Percentiles rank a stretch among this genome's conserved stretches.
These are phyloP conservation scores for Heliconius hermathena DNA, from an alignment of 1,140 invertebrate genomes.

Conservation along the genomic window DNA sequence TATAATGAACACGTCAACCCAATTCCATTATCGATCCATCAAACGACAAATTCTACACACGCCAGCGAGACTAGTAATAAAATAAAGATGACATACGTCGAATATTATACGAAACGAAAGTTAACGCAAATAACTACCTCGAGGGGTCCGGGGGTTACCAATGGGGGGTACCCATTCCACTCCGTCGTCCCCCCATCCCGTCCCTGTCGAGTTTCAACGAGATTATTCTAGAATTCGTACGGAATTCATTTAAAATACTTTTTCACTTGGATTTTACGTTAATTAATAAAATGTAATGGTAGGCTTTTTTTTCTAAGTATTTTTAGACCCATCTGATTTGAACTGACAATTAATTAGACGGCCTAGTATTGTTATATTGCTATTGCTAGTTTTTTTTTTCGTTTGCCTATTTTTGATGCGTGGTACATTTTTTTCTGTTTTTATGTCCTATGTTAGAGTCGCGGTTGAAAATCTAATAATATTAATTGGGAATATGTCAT, in stretches of 20 bases:
- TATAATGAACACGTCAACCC: not conserved
- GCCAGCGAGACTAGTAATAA: not conserved
- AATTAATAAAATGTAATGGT: slow-evolving; percentile 9
- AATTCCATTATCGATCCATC: slow-evolving; percentile 4
- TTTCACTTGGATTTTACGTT: not conserved
- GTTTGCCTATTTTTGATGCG: not conserved
- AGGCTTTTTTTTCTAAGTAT: slow-evolving; percentile 1
- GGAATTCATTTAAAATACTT: slow-evolving; percentile 9
- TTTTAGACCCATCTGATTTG: not conserved
- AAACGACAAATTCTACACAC: not conserved
- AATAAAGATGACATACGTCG: slow-evolving; percentile 10
- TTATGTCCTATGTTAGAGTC: too few species aligned
- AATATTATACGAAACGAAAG: slow-evolving; percentile 1
- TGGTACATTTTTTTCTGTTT: not conserved
- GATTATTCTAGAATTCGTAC: not conserved
- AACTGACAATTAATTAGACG: not conserved
- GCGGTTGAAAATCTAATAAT: too few species aligned
- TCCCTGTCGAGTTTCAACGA: not conserved
- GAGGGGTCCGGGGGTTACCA: not conserved
- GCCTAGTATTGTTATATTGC: not conserved
- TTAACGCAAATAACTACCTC: slow-evolving; percentile 4
- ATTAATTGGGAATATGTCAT: too few species aligned
- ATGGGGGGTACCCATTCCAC: not conserved
- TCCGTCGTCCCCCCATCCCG: not conserved
- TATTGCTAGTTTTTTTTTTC: not conserved